These are phyloP conservation scores for Andrena minutula DNA, from an alignment of 2,888 invertebrate species.

Conservation along the genomic window DNA sequence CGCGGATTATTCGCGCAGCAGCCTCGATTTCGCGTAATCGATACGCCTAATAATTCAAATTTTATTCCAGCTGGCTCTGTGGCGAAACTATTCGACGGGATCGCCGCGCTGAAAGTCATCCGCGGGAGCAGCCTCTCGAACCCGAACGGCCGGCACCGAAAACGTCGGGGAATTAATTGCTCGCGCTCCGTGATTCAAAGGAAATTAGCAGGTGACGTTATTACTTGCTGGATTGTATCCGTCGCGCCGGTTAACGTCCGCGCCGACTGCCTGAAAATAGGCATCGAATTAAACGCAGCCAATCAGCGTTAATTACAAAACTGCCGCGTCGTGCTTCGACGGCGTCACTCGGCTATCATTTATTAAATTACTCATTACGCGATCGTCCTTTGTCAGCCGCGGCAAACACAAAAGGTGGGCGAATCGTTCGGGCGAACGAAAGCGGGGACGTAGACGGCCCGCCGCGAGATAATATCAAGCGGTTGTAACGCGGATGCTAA, in stretches of 20 bases:
- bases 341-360: conserved; percentile 10
- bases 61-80: conserved; percentile 12
- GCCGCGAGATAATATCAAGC: neutral
- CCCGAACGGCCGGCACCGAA: neutral
- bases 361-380: conserved; percentile 35
- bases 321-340: neutral
- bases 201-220: conserved; percentile 39
- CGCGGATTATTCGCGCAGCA: conserved; percentile 16
- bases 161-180: conserved; percentile 28
- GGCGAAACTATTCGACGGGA: neutral
- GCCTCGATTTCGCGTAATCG: conserved; percentile 25
- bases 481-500: conserved; percentile 26
- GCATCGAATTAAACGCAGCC: conserved; percentile 16
- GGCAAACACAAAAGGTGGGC: conserved; percentile 17
- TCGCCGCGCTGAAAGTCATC: conserved; percentile 10
- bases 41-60: conserved; percentile 41
- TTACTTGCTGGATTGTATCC: conserved; percentile 3
- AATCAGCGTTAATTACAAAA: conserved; percentile 45
- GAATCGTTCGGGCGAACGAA: conserved; percentile 10
- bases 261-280: neutral
- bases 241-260: neutral
- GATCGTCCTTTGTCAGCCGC: conserved; percentile 15
- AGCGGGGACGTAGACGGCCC: neutral
- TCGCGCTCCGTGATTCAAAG: neutral
- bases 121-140: neutral